These are phyloP conservation scores for Opisthocomus hoazin DNA, from an alignment of 2,113 vertebrate species.

Conservation along the genomic window DNA sequence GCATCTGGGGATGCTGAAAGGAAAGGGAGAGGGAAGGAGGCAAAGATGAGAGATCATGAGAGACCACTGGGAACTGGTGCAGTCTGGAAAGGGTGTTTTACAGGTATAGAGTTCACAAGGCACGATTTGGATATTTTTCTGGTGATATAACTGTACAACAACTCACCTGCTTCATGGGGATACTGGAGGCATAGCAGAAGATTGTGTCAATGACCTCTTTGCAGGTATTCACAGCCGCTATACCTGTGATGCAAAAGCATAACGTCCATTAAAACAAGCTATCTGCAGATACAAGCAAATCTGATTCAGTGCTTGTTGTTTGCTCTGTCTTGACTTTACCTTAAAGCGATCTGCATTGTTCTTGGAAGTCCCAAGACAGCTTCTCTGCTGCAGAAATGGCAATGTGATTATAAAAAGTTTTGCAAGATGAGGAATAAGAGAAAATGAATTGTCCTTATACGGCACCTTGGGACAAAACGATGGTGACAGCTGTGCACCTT, in stretches of 20 bases:
- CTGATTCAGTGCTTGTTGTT: background rate
- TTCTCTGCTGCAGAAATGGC: background rate
- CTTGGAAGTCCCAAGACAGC: background rate
- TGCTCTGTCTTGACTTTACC: background rate
- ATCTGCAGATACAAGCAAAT: background rate
- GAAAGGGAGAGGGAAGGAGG: background rate
- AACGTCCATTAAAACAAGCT: background rate
- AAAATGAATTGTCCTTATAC: background rate
- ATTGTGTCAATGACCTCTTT: background rate
- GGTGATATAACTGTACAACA: background rate
- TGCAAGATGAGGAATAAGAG: background rate
- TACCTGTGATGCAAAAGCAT: background rate
- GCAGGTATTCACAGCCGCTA: background rate
- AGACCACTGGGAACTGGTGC: background rate
- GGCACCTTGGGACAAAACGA: background rate
- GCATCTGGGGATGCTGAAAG: background rate
- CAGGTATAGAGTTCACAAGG: background rate
- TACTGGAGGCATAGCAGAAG: background rate
- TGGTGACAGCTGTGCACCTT: background rate
- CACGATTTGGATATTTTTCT: background rate
- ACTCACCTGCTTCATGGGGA: background rate
- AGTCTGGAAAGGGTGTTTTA: background rate
- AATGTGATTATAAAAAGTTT: background rate
- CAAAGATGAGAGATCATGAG: background rate
- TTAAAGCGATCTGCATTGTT: background rate